Conservation (phyloP, 2,797 vertebrate species). For the Helarctos malayanus region DNA sequence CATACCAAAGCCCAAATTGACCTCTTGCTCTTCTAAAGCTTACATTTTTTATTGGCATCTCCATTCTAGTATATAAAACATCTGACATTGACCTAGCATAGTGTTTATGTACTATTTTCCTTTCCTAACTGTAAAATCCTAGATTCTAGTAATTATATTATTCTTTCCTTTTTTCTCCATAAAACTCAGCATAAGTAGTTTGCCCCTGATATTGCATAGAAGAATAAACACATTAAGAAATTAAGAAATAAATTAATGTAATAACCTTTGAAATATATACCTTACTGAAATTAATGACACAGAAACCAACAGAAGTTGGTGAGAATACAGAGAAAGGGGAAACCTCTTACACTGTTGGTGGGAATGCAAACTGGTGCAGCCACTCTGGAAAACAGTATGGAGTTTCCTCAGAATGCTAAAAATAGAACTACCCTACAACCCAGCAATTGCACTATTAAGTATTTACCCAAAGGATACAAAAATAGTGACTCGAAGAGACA, state of each 20-base stretch:
- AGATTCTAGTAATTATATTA: neutral
- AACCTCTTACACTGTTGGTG: neutral
- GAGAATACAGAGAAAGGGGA: neutral
- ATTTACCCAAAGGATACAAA: neutral
- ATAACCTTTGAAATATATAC: neutral
- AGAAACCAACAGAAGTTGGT: neutral
- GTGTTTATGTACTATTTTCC: neutral
- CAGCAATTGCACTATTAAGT: neutral
- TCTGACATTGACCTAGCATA: neutral
- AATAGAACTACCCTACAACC: neutral
- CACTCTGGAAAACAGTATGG: neutral
- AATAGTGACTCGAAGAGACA: neutral
- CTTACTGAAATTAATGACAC: neutral
- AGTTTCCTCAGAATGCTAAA: neutral
- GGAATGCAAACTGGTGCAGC: neutral
- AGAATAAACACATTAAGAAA: neutral
- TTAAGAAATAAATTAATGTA: neutral
- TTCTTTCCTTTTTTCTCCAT: neutral
- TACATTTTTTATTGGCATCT: neutral
- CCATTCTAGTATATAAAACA: neutral
- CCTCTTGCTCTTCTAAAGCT: neutral
- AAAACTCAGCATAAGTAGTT: neutral
- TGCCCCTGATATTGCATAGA: neutral
- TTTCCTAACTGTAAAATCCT: neutral
- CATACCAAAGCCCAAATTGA: constrained; percentile 1